These are phyloP conservation scores for Physocephala rufipes DNA, from an alignment of 2,888 invertebrate species.

Conservation along the genomic window DNA sequence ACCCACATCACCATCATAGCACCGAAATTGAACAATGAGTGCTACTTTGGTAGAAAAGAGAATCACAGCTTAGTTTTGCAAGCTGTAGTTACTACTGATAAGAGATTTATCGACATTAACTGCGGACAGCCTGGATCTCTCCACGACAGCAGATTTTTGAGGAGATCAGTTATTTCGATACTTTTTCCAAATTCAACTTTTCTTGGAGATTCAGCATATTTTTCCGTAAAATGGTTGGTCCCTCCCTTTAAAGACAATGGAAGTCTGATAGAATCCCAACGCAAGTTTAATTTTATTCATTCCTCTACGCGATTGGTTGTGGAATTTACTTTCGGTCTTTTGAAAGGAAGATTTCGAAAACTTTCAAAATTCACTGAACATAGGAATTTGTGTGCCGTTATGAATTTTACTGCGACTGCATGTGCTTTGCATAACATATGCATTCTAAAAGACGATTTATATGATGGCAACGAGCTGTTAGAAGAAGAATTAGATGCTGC, in stretches of 20 bases:
- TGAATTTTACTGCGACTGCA: constrained; percentile 44
- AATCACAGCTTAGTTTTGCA: constrained; percentile 47
- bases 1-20: constrained; percentile 46
- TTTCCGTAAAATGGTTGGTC: constrained; percentile 45
- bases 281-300: constrained; percentile 50
- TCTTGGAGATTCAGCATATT: constrained; percentile 46
- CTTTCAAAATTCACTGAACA: constrained; percentile 47
- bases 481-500: background rate
- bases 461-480: constrained; percentile 10
- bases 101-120: constrained; percentile 46
- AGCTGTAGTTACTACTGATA: constrained; percentile 49
- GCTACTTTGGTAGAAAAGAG: constrained; percentile 44
- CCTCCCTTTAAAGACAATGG: constrained; percentile 52
- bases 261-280: constrained; percentile 48
- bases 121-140: constrained; percentile 51
- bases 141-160: constrained; percentile 47
- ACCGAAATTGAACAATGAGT: constrained; percentile 41
- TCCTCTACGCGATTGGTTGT: constrained; percentile 49
- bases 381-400: constrained; percentile 39
- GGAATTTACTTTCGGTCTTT: constrained; percentile 51
- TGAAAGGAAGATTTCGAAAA: constrained; percentile 52
- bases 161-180: constrained; percentile 40
- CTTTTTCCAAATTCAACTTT: constrained; percentile 37
- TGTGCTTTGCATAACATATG: constrained; percentile 48
- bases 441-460: constrained; percentile 31